Evolutionary conservation across 2,888 invertebrate genomes (phyloP).

Genomic region (Agonum fuliginosum): DNA sequence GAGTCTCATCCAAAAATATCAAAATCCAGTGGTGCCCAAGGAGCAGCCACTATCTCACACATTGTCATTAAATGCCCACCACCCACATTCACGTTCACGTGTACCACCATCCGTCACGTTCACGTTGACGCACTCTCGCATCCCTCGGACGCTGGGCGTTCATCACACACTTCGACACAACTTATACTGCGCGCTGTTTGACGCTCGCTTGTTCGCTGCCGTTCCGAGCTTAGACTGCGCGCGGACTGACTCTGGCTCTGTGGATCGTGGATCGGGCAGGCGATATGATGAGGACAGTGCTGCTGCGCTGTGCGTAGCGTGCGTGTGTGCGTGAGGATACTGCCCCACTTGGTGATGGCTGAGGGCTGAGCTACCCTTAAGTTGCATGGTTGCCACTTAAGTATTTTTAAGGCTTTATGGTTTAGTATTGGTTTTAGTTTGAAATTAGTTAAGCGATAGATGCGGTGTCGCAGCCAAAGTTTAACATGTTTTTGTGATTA

Average conservation of each 20-base stretch:
- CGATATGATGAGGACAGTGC: no score
- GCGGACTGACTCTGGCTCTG: not conserved
- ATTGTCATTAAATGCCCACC: conserved; percentile 47
- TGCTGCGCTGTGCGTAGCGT: not conserved
- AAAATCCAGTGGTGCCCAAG: conserved; percentile 51
- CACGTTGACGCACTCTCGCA: conserved; percentile 13
- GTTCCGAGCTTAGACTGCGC: not conserved
- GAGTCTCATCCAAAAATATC: conserved; percentile 56
- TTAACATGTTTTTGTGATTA: no score
- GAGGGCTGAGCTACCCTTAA: no score
- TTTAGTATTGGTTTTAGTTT: no score
- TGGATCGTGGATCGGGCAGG: no score
- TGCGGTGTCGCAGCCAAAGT: no score
- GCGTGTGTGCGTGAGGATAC: not conserved
- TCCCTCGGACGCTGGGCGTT: not conserved
- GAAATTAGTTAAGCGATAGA: no score
- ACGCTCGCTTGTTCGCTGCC: not conserved
- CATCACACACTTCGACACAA: not conserved
- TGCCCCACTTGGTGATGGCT: not conserved
- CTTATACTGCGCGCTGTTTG: no score
- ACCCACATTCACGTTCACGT: not conserved
- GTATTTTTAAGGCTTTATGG: no score
- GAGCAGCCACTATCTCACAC: conserved; percentile 55
- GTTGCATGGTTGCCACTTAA: no score
- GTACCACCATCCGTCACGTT: not conserved